Percentiles rank a stretch among this genome's conserved stretches.
phyloP scores from a whole-genome alignment of 1,140 invertebrate genomes.

The Diploscapter pachys region DNA sequence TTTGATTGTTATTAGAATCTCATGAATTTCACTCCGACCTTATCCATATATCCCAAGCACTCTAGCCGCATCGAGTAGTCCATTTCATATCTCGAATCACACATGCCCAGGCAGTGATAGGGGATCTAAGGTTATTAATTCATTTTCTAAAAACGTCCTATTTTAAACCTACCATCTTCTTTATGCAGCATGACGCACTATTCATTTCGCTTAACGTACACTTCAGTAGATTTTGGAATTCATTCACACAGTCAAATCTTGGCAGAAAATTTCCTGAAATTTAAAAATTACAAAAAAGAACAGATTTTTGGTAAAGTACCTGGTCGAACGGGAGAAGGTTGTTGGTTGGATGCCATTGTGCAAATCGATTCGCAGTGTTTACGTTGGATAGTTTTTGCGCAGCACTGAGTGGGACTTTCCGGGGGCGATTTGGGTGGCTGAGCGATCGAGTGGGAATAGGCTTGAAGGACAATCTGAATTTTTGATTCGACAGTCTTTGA shows the following conservation, averaged over 20 bases:
- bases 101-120: constrained; percentile 22
- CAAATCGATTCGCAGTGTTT: constrained; percentile 19
- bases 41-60: constrained; percentile 5
- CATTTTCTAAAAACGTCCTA: too few species aligned
- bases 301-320: not conserved
- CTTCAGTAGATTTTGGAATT: constrained; percentile 14
- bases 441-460: not conserved
- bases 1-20: not conserved
- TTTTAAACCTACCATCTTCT: not conserved
- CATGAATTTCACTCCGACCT: not conserved
- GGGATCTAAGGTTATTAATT: not conserved
- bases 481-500: too few species aligned
- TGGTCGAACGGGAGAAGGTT: not conserved
- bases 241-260: constrained; percentile 6
- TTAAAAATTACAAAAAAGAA: not conserved
- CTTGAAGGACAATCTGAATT: not conserved
- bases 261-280: constrained; percentile 11
- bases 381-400: constrained; percentile 1
- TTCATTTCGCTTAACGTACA: constrained; percentile 8
- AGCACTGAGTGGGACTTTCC: constrained; percentile 19
- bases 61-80: not conserved
- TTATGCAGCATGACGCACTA: constrained; percentile 14
- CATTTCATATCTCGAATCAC: not conserved
- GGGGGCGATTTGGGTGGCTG: constrained; percentile 12
- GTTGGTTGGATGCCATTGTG: not conserved